These are phyloP conservation scores for Hypsopygia costalis DNA, from an alignment of 2,888 invertebrate species.

Conservation along the genomic window DNA sequence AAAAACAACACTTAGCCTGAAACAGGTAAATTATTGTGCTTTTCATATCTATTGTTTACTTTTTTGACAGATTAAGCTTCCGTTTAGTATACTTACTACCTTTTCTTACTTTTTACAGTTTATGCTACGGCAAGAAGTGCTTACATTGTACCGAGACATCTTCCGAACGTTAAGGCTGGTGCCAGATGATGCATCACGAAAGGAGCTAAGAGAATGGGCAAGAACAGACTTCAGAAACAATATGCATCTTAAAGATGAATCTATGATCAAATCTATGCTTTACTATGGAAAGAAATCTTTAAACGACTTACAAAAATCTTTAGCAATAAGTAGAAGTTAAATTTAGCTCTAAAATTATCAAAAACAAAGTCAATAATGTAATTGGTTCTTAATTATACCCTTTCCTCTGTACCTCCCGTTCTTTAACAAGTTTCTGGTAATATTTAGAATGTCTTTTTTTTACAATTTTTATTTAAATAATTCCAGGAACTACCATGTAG, in stretches of 20 bases:
- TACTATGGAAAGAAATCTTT: slow-evolving; percentile 85
- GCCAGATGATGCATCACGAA: slow-evolving; percentile 81
- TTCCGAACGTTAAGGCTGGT: slow-evolving; percentile 84
- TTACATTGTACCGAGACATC: slow-evolving; percentile 87
- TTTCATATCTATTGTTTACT: background rate
- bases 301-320: slow-evolving; percentile 83
- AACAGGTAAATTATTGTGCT: slow-evolving; percentile 84
- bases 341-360: too few species aligned
- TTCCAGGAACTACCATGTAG: too few species aligned
- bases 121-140: slow-evolving; percentile 88
- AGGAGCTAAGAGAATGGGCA: slow-evolving; percentile 87
- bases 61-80: background rate
- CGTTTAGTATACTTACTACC: background rate
- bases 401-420: too few species aligned
- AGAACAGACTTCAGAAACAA: slow-evolving; percentile 87
- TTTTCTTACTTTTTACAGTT: slow-evolving; percentile 80
- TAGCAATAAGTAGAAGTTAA: slow-evolving; percentile 79
- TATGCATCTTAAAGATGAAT: slow-evolving; percentile 85
- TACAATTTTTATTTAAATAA: too few species aligned
- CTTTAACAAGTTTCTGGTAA: too few species aligned
- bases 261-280: slow-evolving; percentile 85
- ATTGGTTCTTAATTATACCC: too few species aligned
- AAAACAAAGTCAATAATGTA: too few species aligned
- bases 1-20: slow-evolving; percentile 75
- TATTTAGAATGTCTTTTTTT: too few species aligned